These are phyloP conservation scores for Melanerpes aurifrons DNA, from an alignment of 2,113 vertebrate genomes.

Conservation along the genomic window DNA sequence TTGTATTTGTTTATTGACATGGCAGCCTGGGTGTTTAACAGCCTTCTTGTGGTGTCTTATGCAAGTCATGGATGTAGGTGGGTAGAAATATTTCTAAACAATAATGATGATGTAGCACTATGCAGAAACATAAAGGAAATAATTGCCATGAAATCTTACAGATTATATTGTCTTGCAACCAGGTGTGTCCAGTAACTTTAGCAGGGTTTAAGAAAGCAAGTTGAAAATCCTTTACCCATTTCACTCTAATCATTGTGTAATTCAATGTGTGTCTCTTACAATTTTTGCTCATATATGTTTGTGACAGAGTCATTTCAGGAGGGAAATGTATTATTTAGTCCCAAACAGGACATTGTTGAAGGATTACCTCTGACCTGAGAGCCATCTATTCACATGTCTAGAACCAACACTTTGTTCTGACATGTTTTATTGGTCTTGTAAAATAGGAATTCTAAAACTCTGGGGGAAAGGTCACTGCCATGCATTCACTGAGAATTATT, in stretches of 20 bases:
- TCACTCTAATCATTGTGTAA: background rate
- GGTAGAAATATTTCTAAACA: background rate
- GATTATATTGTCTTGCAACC: background rate
- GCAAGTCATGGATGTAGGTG: background rate
- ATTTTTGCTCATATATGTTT: background rate
- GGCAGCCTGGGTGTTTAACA: background rate
- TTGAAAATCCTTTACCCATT: background rate
- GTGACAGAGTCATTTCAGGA: background rate
- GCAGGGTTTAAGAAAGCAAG: background rate
- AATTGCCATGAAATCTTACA: background rate
- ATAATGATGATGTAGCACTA: background rate
- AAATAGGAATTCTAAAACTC: constrained; percentile 57
- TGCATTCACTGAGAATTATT: constrained; percentile 44
- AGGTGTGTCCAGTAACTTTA: background rate
- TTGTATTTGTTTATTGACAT: background rate
- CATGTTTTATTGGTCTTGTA: constrained; percentile 44
- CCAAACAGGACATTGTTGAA: background rate
- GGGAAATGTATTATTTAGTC: constrained; percentile 5
- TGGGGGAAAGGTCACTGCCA: constrained; percentile 60
- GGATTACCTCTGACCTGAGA: constrained; percentile 36
- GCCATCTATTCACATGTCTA: background rate
- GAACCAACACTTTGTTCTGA: background rate
- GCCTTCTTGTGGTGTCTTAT: background rate
- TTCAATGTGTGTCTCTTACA: background rate
- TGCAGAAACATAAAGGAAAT: background rate